Evolutionary conservation across 2,797 vertebrate species (phyloP), one percentile per base, ranked within the genome.

Genomic region (Xiphophorus birchmanni): DNA sequence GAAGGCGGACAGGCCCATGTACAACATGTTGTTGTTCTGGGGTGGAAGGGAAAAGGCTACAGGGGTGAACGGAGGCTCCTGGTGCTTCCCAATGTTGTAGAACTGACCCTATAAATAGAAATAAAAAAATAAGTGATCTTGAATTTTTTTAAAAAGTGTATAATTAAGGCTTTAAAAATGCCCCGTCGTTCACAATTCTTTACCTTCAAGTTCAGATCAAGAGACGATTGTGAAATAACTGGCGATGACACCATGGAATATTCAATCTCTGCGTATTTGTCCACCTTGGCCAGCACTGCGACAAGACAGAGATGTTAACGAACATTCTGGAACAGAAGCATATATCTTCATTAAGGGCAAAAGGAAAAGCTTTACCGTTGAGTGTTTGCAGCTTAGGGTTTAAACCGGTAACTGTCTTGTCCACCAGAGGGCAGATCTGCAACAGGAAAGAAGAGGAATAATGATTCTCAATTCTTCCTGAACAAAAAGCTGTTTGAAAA

Each of bases 1-100:
- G 82, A 96, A 97, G 83, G 90, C 90, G 0, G 97, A 97, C 37
- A 98, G 9, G 32, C 95, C 96, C 0, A 97, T 78, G 88, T 97
- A 96, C 44, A 97, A 52, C 96, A 98, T 97, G 69, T 92, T 95
- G 85, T 90, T 92, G 45, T 21, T 63, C 80, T 93, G 80, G 1
- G 93, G 82, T 0, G 96, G 94, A 58, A 97, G 88, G 50, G 78
- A 65, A 76, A 97, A 97, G 0, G 89, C 90, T 7, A 50, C 18
- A 0, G 96, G 91, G 8, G 86, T 58, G 86, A 97, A 97, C 0
- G 96, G 96, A 29, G 96, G 95, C 85, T 96, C 95, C 84, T 92
- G 90, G 63, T 96, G 95, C 37, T 88, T 90, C 47, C 91, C 94
- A 0, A 95, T 94, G 89, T 95, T 96, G 90, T 96, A 96, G 83